A percentile compares a stretch with the other conserved stretches of the same genome.
Evolutionary conservation across 2,888 invertebrate species (phyloP).

Genomic region (Tiliacea citrago): DNA sequence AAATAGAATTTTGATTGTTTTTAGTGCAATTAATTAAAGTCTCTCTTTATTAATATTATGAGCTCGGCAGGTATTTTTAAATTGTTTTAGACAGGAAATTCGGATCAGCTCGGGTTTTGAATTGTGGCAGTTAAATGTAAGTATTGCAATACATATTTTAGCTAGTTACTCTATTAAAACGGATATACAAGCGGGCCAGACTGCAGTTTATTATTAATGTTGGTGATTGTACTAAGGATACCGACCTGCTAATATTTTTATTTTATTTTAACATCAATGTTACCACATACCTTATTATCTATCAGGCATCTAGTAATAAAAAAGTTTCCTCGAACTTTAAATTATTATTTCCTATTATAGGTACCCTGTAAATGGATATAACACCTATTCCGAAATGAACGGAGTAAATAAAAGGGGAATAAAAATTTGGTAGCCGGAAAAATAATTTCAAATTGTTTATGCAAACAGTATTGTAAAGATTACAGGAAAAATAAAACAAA

Average conservation of each 20-base stretch:
- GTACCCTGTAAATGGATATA: constrained; percentile 3
- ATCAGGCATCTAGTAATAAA: not conserved
- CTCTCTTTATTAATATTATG: not conserved
- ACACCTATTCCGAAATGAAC: constrained; percentile 26
- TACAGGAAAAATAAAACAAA: constrained; percentile 52
- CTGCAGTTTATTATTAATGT: constrained; percentile 32
- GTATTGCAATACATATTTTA: not conserved
- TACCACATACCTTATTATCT: no score
- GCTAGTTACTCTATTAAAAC: constrained; percentile 29
- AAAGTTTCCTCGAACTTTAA: not conserved
- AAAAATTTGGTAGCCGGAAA: constrained; percentile 37
- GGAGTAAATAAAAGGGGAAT: constrained; percentile 46
- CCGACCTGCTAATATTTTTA: no score
- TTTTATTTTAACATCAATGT: no score
- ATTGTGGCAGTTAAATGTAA: constrained; percentile 10
- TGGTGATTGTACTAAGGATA: constrained; percentile 9
- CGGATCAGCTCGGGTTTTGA: not conserved
- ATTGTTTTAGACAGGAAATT: not conserved
- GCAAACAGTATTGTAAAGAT: constrained; percentile 56
- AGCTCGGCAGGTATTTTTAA: not conserved
- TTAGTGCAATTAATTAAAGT: not conserved
- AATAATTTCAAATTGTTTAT: constrained; percentile 54
- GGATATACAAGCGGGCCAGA: constrained; percentile 4
- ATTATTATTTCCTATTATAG: constrained; percentile 6
- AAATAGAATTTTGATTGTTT: not conserved